Percentiles rank a stretch among this genome's conserved stretches.
These are phyloP conservation scores for Cosmia pyralina DNA, from an alignment of 2,888 invertebrate genomes.

Conservation along the genomic window DNA sequence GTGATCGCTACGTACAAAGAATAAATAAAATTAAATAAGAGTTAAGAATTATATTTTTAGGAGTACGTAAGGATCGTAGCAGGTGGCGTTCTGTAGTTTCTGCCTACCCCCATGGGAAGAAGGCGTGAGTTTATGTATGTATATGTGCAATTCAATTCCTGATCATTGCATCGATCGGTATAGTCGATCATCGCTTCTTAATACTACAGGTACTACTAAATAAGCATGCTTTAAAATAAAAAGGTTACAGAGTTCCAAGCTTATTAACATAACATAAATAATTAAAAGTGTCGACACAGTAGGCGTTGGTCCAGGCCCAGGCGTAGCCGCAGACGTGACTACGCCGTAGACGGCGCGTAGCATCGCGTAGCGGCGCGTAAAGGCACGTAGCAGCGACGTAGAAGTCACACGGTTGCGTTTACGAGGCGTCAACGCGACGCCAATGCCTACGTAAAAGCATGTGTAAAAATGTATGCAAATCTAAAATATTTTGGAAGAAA, in stretches of 20 bases:
- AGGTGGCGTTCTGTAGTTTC: too few species aligned
- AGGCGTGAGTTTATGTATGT: too few species aligned
- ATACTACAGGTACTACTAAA: neutral
- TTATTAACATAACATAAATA: neutral
- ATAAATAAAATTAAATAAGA: too few species aligned
- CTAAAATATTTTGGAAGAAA: neutral
- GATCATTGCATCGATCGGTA: neutral
- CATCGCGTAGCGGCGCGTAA: neutral
- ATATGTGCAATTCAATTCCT: too few species aligned
- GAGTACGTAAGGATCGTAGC: too few species aligned
- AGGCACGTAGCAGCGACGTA: neutral
- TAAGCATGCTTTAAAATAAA: too few species aligned
- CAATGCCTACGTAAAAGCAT: neutral
- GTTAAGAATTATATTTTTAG: too few species aligned
- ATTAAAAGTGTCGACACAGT: neutral
- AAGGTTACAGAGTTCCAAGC: too few species aligned
- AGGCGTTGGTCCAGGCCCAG: neutral
- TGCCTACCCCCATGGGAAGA: too few species aligned
- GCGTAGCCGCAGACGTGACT: neutral
- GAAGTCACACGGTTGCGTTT: neutral
- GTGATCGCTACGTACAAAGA: too few species aligned
- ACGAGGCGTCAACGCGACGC: neutral
- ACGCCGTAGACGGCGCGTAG: neutral
- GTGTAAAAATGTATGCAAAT: neutral
- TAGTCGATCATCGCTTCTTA: neutral